Conservation (phyloP, 2,888 invertebrate species). For the Auanema freiburgensis region DNA sequence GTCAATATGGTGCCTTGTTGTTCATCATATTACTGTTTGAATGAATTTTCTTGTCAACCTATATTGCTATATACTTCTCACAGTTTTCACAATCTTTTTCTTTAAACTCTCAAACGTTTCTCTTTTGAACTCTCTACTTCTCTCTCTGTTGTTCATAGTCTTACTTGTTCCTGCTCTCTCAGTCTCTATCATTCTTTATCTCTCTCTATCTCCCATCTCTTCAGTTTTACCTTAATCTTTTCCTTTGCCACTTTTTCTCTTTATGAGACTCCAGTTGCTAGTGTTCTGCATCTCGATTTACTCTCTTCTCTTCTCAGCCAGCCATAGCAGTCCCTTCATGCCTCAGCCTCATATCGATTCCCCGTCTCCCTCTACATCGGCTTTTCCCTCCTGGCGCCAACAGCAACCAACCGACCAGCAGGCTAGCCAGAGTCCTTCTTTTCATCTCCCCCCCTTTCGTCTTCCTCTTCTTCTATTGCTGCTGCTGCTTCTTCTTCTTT, state of each 20-base stretch:
- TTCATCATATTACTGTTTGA: conserved; percentile 14
- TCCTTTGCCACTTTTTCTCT: no score
- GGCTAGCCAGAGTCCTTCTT: neutral
- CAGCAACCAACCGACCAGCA: neutral
- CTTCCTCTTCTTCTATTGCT: neutral
- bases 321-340: neutral
- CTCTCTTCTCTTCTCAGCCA: neutral
- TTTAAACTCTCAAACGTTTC: no score
- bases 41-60: no score
- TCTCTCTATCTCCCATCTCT: conserved; percentile 2
- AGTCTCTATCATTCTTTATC: neutral
- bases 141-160: no score
- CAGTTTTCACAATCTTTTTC: conserved; percentile 7
- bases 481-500: neutral
- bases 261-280: neutral
- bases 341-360: neutral
- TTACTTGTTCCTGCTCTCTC: neutral
- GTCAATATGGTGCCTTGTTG: no score
- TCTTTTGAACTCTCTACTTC: no score
- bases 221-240: conserved; percentile 1
- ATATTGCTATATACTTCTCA: neutral
- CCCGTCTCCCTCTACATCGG: neutral
- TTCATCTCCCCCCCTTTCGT: neutral
- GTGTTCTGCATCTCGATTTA: neutral
- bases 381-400: conserved; percentile 1